A percentile compares a stretch with the other conserved stretches of the same genome.
These are phyloP conservation scores for Aphelenchoides besseyi DNA, from an alignment of 1,140 invertebrate genomes.

Conservation along the genomic window DNA sequence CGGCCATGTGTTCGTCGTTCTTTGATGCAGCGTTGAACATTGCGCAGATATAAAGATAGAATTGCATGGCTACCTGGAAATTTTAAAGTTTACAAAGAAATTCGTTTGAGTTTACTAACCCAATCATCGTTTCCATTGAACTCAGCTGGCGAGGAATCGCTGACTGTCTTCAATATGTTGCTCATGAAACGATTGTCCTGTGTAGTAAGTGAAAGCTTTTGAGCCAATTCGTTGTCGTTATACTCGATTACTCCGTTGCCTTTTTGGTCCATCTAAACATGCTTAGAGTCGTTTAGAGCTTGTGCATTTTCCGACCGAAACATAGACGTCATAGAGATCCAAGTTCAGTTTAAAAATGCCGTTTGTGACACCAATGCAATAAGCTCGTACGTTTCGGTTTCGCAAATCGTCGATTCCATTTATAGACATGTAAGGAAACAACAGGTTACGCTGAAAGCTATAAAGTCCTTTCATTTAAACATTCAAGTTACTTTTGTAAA, in stretches of 20 bases:
- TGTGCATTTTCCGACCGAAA: slow-evolving; percentile 73
- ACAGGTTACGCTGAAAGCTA: no score
- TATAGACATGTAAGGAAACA: slow-evolving; percentile 89
- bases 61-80: no score
- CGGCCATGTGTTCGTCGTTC: slow-evolving; percentile 68
- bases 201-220: slow-evolving; percentile 80
- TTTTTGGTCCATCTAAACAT: slow-evolving; percentile 57
- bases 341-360: slow-evolving; percentile 91
- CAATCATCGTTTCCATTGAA: slow-evolving; percentile 91
- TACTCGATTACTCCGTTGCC: slow-evolving; percentile 83
- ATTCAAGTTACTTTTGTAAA: slow-evolving; percentile 89
- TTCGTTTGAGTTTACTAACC: no score
- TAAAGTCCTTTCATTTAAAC: no score
- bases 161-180: slow-evolving; percentile 80
- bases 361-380: slow-evolving; percentile 93
- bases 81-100: no score
- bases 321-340: slow-evolving; percentile 83
- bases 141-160: slow-evolving; percentile 74
- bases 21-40: slow-evolving; percentile 67
- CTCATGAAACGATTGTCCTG: slow-evolving; percentile 93
- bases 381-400: slow-evolving; percentile 82
- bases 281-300: no score
- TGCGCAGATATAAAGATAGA: slow-evolving; percentile 83
- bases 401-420: slow-evolving; percentile 87
- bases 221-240: slow-evolving; percentile 76